Base-by-base conservation (phyloP, 2,797 vertebrate species). In the Staurois parvus region DNA sequence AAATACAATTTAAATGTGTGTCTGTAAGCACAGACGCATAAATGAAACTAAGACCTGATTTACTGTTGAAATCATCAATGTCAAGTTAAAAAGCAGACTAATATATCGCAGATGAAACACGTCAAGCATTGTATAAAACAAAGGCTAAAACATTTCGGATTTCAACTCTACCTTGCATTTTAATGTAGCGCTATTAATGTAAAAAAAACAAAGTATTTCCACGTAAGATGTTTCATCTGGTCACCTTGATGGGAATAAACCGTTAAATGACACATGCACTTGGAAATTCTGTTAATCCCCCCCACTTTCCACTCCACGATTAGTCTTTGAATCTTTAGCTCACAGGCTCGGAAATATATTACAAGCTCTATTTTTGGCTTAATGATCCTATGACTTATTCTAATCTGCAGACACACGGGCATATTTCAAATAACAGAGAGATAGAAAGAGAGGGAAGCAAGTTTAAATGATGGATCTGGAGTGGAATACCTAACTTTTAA, bases 401-500 rank as follows among this genome's bases (percentile, higher is more conserved):
- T 86, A 89, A 90, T 88, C 89, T 92, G 92, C 89, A 90, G 91
- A 91, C 90, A 91, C 89, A 79, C 88, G 88, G 85, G 87, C 89
- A 92, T 91, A 90, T 92, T 83, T 89, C 87, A 85, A 75, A 83
- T 87, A 87, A 59, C 81, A 72, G 74, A 85, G 72, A 77, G 68
- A 84, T 67, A 32, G 29, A 88, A 88, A 82, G 67, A 75, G 64
- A 78, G 59, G 69, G 89, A 85, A 93, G 90, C 91, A 92, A 93
- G 91, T 94, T 93, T 94, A 95, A 95, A 94, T 94, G 93, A 93
- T 94, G 91, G 94, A 93, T 93, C 90, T 92, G 91, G 93, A 95
- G 97, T 96, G 95, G 95, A 96, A 97, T 96, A 98, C 99, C 97
- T 96, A 97, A 98, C 97, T 96, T 97, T 98, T 99, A 99, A 99